Base-by-base conservation (phyloP, 2,888 invertebrate species). In the Stegophylla sp. region DNA sequence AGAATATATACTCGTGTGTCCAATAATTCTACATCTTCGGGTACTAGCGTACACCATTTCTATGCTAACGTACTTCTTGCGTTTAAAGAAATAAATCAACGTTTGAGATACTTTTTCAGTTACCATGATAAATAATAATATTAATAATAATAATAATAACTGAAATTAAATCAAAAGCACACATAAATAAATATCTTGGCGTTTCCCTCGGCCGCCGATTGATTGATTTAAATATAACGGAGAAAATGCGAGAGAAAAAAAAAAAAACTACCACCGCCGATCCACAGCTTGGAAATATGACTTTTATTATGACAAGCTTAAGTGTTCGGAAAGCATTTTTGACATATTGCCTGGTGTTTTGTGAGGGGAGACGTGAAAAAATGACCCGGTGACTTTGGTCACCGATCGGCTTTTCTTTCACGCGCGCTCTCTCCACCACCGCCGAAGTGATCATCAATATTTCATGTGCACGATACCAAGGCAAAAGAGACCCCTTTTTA, bases 381-480 rank as follows among this genome's bases (percentile, higher is more conserved):
- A 53, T 66, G 53, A 26, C 41, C 75, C 3, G 0, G 28, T 66
- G 26, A 66, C 41, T 53, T 41, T 41, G 43, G 64, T 75, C 53
- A 53, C 53, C 53, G 51, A 53, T 64, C 51, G 51, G 63, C 9
- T 41, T 64, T 66, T 53, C 51, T 53, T 66, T 26, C 53, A 43
- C 26, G 34, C 34, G 34, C 12, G 0, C 23, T 48, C 53, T n/a
- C n/a, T n/a, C n/a, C n/a, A n/a, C n/a, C n/a, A n/a, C n/a, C n/a
- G 13, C n/a, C 51, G n/a, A 13, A 41, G 7, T 9, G 26, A 53
- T 66, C 66, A 66, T 75, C 75, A 75, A 75, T 75, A 66, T 75
- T 75, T 75, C 64, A 75, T 53, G 64, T 13, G 41, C 41, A 26
- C n/a, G n/a, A 53, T 53, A 75, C 53, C 26, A 75, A 75, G 20